These are phyloP conservation scores for Xerus rutilus DNA, from an alignment of 2,797 vertebrate species.

Conservation along the genomic window DNA sequence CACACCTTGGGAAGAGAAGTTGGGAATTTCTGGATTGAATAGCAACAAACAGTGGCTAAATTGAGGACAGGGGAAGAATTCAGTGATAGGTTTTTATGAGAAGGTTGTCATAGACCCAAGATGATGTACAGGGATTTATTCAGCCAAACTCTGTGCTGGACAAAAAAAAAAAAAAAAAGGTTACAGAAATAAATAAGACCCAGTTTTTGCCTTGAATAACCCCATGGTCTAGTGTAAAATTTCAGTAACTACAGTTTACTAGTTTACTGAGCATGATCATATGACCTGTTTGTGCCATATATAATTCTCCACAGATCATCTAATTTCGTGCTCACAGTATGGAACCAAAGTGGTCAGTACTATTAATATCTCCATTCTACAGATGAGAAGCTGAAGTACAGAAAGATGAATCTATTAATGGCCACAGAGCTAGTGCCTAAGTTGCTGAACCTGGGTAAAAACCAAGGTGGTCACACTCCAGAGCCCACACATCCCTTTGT, in stretches of 20 bases:
- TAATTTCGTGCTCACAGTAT: background rate
- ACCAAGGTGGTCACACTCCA: background rate
- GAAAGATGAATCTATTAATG: background rate
- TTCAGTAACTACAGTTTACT: background rate
- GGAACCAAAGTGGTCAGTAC: background rate
- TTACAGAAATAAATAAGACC: background rate
- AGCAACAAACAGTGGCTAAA: background rate
- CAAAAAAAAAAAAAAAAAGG: background rate
- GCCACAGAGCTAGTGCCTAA: background rate
- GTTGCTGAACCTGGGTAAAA: background rate
- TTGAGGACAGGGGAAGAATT: background rate
- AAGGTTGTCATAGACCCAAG: background rate
- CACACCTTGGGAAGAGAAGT: constrained; percentile 26
- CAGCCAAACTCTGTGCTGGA: background rate
- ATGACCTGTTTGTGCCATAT: background rate
- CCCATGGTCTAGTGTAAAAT: background rate
- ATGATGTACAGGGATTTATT: background rate
- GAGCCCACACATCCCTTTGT: background rate
- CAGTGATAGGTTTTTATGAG: background rate
- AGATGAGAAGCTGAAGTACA: background rate
- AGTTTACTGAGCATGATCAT: background rate
- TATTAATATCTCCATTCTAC: background rate
- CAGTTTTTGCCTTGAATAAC: background rate
- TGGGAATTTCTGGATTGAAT: background rate
- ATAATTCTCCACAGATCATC: background rate